phyloP scores from a whole-genome alignment of 2,113 vertebrate genomes.

The Dinomys branickii region DNA sequence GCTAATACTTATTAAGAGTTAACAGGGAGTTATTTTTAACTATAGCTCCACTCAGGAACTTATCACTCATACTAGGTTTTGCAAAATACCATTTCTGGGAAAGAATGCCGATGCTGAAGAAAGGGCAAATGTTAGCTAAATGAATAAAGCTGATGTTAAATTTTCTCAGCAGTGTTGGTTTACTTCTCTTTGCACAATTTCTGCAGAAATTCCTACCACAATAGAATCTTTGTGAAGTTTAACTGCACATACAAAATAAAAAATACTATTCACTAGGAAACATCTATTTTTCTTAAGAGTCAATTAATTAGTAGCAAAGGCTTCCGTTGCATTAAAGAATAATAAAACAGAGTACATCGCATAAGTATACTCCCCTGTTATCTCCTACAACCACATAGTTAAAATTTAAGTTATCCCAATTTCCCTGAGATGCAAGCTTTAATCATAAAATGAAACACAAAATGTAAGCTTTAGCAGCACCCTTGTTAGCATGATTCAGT shows the following conservation, averaged over 20 bases:
- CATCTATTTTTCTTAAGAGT: not conserved
- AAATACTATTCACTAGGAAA: not conserved
- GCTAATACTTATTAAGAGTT: constrained; percentile 67
- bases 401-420: not conserved
- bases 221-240: constrained; percentile 43
- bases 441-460: not conserved
- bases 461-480: not conserved
- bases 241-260: constrained; percentile 24
- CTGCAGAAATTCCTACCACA: constrained; percentile 7
- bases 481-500: not conserved
- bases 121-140: constrained; percentile 63
- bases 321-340: not conserved
- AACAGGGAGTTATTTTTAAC: constrained; percentile 75
- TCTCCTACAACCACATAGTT: not conserved
- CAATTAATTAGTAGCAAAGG: constrained; percentile 14
- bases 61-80: constrained; percentile 63
- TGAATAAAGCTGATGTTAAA: constrained; percentile 59
- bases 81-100: constrained; percentile 51
- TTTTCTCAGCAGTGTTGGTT: constrained; percentile 4
- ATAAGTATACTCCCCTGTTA: not conserved
- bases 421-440: not conserved
- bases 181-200: not conserved
- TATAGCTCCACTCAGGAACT: constrained; percentile 43
- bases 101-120: constrained; percentile 52
- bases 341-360: not conserved